Evolutionary conservation across 2,797 vertebrate genomes (phyloP), one percentile per base, ranked within the genome.

Genomic region (Streptopelia turtur): DNA sequence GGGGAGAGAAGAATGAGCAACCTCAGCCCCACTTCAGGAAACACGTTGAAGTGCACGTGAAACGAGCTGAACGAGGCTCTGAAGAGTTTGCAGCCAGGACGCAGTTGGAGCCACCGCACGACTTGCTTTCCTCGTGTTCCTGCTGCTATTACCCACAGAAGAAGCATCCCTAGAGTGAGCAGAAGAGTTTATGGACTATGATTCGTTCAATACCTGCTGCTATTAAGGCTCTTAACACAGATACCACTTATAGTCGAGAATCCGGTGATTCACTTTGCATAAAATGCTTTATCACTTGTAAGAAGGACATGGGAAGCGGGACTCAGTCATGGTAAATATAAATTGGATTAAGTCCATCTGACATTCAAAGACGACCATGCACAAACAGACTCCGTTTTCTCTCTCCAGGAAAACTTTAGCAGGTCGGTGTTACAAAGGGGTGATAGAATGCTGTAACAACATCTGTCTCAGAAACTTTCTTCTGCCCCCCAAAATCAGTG

Each of bases 351-450:
- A 84, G 78, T 84, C 86, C 78, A 90, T 28, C 60, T 77, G 60
- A 78, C 85, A 84, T 53, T 72, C 75, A 70, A 43, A 92, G 70
- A 91, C 10, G 11, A 91, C 75, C 66, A 39, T 30, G 59, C 41
- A 72, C 71, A 92, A 65, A 70, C 4, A 85, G 53, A 72, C 35
- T 87, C 59, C 30, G 69, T 92, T 33, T 82, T 47, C 30, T 94
- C 90, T 86, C 91, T 89, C 74, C 90, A 94, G 57, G 77, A 96
- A 94, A 61, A 30, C 25, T 57, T 77, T 4, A 87, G 45, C 6
- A 81, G 31, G n/a, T 8, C 69, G 61, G 22, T 41, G 37, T 24
- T 64, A 30, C 9, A 39, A 70, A 87, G 24, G 6, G 17, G 25
- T 74, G 35, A 79, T n/a, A 39, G 45, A 70, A 47, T 83, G 87